Evolutionary conservation across 2,113 vertebrate genomes (phyloP).

Genomic region (Coptodon rendalli): DNA sequence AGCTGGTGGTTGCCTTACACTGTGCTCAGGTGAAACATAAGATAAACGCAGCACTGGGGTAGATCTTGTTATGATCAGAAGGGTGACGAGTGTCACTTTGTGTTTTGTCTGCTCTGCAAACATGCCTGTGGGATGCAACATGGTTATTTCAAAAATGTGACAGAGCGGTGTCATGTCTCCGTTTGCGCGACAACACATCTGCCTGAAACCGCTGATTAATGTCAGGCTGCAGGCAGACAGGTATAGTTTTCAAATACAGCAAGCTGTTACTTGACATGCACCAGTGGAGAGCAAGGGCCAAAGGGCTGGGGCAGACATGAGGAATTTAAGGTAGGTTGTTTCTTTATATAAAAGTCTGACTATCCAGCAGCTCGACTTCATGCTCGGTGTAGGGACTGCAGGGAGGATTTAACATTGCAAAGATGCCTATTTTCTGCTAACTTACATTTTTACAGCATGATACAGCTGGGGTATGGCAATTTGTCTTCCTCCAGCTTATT

Average conservation of each 20-base stretch:
- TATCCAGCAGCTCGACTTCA: background rate
- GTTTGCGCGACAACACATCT: conserved; percentile 8
- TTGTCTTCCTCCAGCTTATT: conserved; percentile 29
- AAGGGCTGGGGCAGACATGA: background rate
- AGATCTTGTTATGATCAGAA: conserved; percentile 13
- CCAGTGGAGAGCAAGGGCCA: background rate
- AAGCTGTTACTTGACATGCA: background rate
- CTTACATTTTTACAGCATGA: conserved; percentile 28
- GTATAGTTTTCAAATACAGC: background rate
- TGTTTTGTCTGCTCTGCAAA: conserved; percentile 11
- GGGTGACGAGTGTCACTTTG: conserved; percentile 20
- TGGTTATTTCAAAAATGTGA: conserved; percentile 9
- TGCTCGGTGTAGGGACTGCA: background rate
- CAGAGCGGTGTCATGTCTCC: background rate
- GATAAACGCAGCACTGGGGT: conserved; percentile 12
- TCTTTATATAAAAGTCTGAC: background rate
- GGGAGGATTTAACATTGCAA: conserved; percentile 8
- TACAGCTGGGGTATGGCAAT: conserved; percentile 19
- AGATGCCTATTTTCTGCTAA: conserved; percentile 36
- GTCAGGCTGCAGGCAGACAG: background rate
- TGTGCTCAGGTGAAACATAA: background rate
- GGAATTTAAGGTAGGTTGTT: background rate
- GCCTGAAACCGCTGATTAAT: background rate
- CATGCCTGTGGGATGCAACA: conserved; percentile 10
- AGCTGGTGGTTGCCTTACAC: background rate